Evolutionary conservation across 2,888 invertebrate species (phyloP), one percentile per base, ranked within the genome.

Genomic region (Romanomermis culicivorax): DNA sequence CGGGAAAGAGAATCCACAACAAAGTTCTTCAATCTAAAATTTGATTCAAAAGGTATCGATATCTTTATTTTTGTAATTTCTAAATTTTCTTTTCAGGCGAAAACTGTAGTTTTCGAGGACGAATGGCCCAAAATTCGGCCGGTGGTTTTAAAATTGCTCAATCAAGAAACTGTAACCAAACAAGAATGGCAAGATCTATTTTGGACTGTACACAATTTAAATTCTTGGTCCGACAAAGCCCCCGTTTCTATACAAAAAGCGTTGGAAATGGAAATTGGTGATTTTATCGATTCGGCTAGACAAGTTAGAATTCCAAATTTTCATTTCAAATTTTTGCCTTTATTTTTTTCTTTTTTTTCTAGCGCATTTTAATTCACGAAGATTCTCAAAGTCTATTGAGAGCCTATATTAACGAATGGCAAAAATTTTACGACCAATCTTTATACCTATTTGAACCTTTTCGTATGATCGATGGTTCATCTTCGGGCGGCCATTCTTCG

Each of bases 161-260:
- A 86, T 67, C 93, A 95, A 72, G 86, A 95, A 72, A 77, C 85
- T 4, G 93, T 99, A 1, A 82, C 85, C 17, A 83, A 87, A 64
- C 77, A 77, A 58, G 93, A 97, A 77, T 97, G 97, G 97, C 95
- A 97, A 70, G 87, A 89, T 72, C 75, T 95, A 51, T 95, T 95
- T 73, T 89, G 85, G 73, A 72, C 25, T 29, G 43, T 52, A 20
- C 93, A 97, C 74, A 78, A 83, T 58, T 88, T 95, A 17, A 89
- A 89, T 70, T 74, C 93, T 56, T 97, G 95, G 95, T 89, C 95
- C 72, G 91, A 91, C 65, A 85, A 87, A 70, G 88, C 88, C 0
- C 81, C 88, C 1, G 77, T 78, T 49, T 89, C 88, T 71, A 78
- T 95, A 47, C 77, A 83, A 65, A 83, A 85, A 66, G 84, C 85